Percentiles rank a stretch among this genome's conserved stretches.
Evolutionary conservation across 2,797 vertebrate genomes (phyloP).

Genomic region (Capromys pilorides): DNA sequence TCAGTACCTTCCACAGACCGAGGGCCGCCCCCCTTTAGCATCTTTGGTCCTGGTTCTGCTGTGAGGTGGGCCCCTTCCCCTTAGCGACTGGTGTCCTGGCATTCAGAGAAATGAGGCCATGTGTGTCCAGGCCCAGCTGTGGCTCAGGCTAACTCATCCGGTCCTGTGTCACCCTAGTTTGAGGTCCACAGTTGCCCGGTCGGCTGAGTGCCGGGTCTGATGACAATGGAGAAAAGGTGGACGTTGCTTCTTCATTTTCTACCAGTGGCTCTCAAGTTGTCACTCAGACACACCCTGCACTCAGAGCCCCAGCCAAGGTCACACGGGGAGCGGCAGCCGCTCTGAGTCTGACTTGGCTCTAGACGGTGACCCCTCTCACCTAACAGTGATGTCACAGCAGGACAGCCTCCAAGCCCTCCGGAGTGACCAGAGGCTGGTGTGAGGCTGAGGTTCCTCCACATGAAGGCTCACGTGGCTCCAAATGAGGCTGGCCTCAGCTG

Average conservation of each 20-base stretch:
- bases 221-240: constrained; percentile 55
- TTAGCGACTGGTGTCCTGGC: constrained; percentile 12
- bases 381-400: constrained; percentile 83
- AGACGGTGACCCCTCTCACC: constrained; percentile 81
- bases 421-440: constrained; percentile 84
- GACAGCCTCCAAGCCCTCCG: constrained; percentile 82
- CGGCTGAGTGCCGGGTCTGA: constrained; percentile 63
- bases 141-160: constrained; percentile 5
- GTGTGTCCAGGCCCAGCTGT: neutral
- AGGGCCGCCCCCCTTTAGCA: neutral
- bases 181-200: neutral
- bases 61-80: constrained; percentile 64
- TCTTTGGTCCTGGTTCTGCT: constrained; percentile 62
- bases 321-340: constrained; percentile 81
- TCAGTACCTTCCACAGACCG: constrained; percentile 62
- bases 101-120: neutral
- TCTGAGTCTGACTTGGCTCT: constrained; percentile 79
- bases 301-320: constrained; percentile 82
- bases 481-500: neutral
- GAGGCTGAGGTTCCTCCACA: constrained; percentile 82
- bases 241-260: constrained; percentile 58
- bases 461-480: constrained; percentile 75
- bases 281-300: constrained; percentile 78
- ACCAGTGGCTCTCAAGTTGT: constrained; percentile 69
- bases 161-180: constrained; percentile 59